Base-by-base conservation (phyloP, 2,113 vertebrate species). In the Cavia porcellus region DNA sequence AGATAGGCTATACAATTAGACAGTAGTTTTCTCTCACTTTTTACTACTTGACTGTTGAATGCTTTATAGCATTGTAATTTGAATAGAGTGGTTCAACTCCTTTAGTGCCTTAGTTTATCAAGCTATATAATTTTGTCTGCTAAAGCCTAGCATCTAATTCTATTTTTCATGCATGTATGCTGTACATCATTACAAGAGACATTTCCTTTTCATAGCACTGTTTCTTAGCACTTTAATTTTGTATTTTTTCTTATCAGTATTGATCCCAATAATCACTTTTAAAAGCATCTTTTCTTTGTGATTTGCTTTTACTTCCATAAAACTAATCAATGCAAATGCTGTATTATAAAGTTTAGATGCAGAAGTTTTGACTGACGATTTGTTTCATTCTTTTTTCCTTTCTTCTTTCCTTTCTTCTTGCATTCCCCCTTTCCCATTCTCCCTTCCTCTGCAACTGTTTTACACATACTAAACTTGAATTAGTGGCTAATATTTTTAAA, bases 181-280 rank as follows among this genome's bases (percentile, higher is more conserved):
- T 0, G 8, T 77, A 72, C 82, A 90, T 97, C 85, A 9, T 74
- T 62, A 19, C 62, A 50, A 97, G 83, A 94, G 94, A 50, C 81
- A n/a, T 87, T 94, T 94, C 89, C 94, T 96, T 74, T 45, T 77
- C 57, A 92, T 89, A 32, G 66, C 81, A 50, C 82, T 59, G 15
- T 83, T 86, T 91, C 89, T 95, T 96, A 97, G 96, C 68, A 72
- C 75, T 93, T 83, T 88, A 7, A 3, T 95, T 96, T 94, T 93
- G 77, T 95, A 38, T 90, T 86, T 80, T 92, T 80, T 12, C 17
- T 13, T 52, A 80, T 92, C 74, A 89, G 88, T 82, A 59, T 86
- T 68, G 77, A 94, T 90, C 45, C 72, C 42, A 86, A 50, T 95
- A 55, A 94, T 87, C 84, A 91, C 83, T 90, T 96, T 97, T 95